Conservation (phyloP, 2,797 vertebrate species). For the Tauraco hartlaubi region DNA sequence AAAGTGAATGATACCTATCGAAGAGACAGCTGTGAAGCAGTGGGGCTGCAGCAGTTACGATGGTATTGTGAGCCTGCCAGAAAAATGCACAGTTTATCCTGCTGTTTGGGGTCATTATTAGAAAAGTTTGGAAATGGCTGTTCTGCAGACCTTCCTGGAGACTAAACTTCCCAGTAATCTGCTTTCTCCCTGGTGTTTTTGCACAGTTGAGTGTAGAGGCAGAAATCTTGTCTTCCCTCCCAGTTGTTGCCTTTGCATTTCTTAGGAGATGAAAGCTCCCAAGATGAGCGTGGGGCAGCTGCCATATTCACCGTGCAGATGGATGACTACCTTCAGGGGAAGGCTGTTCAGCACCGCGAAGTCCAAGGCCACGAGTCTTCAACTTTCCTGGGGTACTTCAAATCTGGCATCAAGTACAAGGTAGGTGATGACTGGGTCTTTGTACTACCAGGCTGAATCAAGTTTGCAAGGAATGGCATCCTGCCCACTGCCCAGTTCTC, state of each 20-base stretch:
- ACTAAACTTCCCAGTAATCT: not conserved
- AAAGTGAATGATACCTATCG: not conserved
- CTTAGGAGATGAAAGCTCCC: constrained; percentile 90
- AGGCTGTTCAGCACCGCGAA: constrained; percentile 94
- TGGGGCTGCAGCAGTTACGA: not conserved
- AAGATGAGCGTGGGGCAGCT: constrained; percentile 95
- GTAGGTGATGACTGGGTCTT: constrained; percentile 58
- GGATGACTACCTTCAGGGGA: constrained; percentile 94
- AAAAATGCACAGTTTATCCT: not conserved
- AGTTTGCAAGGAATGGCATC: not conserved
- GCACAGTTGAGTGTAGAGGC: not conserved
- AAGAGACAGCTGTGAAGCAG: not conserved
- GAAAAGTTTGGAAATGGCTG: not conserved
- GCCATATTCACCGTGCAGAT: constrained; percentile 97
- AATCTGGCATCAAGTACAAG: constrained; percentile 96
- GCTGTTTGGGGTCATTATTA: not conserved
- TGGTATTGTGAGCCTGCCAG: not conserved
- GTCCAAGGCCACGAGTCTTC: constrained; percentile 93
- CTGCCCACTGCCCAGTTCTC: not conserved
- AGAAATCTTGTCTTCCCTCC: not conserved
- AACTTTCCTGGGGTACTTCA: constrained; percentile 96
- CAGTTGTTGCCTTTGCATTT: not conserved
- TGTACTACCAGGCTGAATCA: not conserved
- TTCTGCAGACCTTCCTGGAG: not conserved
- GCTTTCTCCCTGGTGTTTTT: not conserved